Evolutionary conservation across 2,888 invertebrate genomes (phyloP).

Genomic region (Agrotis puta): DNA sequence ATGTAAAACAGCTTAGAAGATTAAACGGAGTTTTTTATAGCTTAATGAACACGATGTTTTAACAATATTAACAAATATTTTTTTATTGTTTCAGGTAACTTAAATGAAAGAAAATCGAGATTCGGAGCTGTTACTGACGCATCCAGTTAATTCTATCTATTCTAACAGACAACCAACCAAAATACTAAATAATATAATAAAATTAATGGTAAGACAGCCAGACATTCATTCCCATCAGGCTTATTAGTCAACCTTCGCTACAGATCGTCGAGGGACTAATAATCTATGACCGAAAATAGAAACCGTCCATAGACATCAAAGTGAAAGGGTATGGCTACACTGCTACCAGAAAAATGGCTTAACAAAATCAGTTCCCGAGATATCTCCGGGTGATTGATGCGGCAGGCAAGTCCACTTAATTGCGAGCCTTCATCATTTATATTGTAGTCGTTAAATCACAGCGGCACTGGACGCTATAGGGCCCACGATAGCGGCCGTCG

Average conservation of each 20-base stretch:
- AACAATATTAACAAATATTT: slow-evolving; percentile 19
- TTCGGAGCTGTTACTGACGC: not conserved
- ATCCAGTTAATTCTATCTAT: not conserved
- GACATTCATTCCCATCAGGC: not conserved
- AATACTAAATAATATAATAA: slow-evolving; percentile 1
- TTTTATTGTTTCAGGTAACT: slow-evolving; percentile 67
- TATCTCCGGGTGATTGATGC: slow-evolving; percentile 81
- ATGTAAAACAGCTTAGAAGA: slow-evolving; percentile 8
- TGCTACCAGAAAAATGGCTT: slow-evolving; percentile 69
- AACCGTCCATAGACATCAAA: slow-evolving; percentile 29
- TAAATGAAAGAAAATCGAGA: not conserved
- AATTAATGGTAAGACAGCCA: slow-evolving; percentile 20
- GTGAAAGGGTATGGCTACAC: slow-evolving; percentile 43
- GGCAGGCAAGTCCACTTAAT: slow-evolving; percentile 76
- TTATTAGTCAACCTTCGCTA: slow-evolving; percentile 22
- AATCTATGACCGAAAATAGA: slow-evolving; percentile 41
- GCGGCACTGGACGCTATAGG: slow-evolving; percentile 50
- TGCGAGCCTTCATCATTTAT: slow-evolving; percentile 83
- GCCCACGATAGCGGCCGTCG: slow-evolving; percentile 42
- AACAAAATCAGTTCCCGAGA: slow-evolving; percentile 77
- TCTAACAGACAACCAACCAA: not conserved
- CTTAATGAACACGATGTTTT: not conserved
- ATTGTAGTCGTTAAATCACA: slow-evolving; percentile 83
- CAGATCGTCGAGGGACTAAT: slow-evolving; percentile 13
- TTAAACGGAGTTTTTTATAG: not conserved